Percentiles rank a stretch among this genome's conserved stretches.
Evolutionary conservation across 2,888 invertebrate genomes (phyloP).

Genomic region (Andrena hattorfiana): DNA sequence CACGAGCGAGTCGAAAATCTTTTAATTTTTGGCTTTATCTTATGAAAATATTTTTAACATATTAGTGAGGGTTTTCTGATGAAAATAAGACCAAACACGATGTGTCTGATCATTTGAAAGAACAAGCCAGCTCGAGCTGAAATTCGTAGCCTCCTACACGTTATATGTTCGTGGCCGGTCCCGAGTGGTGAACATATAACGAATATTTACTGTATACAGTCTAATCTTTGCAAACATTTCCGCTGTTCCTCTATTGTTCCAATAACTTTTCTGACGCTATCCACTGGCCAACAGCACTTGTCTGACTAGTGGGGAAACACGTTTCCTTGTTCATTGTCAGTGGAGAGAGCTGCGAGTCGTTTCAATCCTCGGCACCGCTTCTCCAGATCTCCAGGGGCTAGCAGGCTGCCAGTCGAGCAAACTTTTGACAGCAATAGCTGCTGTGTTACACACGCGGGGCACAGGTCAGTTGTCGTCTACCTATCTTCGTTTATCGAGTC

Average conservation of each 20-base stretch:
- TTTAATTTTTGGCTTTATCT: no score
- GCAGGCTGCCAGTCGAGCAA: not conserved
- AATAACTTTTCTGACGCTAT: conserved; percentile 1
- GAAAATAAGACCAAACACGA: no score
- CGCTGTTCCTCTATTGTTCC: not conserved
- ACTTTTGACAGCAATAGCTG: conserved; percentile 8
- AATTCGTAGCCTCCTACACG: no score
- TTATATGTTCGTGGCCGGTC: no score
- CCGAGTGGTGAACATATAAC: no score
- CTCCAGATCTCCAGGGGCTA: not conserved
- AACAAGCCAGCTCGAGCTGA: no score
- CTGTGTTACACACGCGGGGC: not conserved
- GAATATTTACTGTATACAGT: no score
- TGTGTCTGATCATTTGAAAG: no score
- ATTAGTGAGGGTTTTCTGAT: no score
- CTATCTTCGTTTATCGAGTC: not conserved
- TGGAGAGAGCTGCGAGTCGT: conserved; percentile 5
- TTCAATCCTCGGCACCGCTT: not conserved
- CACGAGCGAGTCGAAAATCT: no score
- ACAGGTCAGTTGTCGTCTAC: not conserved
- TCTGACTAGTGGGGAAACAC: conserved; percentile 24
- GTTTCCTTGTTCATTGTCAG: not conserved
- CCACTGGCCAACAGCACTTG: not conserved
- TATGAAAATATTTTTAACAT: no score
- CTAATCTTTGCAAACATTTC: no score